Conservation (phyloP, 2,888 invertebrate genomes). For the Rhagium mordax region DNA sequence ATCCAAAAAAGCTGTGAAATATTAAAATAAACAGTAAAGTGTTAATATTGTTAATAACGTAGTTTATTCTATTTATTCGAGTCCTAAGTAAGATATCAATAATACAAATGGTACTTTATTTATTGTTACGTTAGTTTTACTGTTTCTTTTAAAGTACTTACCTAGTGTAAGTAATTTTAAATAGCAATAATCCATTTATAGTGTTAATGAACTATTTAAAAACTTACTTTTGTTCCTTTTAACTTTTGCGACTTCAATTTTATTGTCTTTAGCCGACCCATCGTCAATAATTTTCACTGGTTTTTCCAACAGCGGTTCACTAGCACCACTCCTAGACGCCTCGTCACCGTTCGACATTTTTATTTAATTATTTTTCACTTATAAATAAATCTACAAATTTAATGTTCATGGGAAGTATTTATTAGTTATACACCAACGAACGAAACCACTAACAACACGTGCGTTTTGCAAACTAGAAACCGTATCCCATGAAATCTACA, state of each 20-base stretch:
- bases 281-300: constrained; percentile 37
- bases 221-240: constrained; percentile 56
- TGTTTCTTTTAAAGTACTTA: not conserved
- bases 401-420: not conserved
- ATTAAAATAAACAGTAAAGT: not conserved
- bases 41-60: not conserved
- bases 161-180: not conserved
- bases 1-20: too few species aligned
- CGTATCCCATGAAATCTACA: constrained; percentile 38
- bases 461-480: constrained; percentile 30
- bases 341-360: constrained; percentile 53
- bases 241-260: constrained; percentile 39
- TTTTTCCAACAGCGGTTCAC: constrained; percentile 54
- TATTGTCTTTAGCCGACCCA: constrained; percentile 36
- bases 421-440: not conserved
- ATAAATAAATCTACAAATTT: not conserved
- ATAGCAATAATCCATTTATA: not conserved
- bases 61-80: not conserved
- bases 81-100: not conserved
- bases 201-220: not conserved
- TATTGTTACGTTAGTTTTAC: not conserved
- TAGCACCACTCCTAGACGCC: constrained; percentile 43
- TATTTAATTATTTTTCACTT: constrained; percentile 26
- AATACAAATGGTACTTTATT: not conserved
- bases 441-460: constrained; percentile 20